These are phyloP conservation scores for Achroia grisella DNA, from an alignment of 1,140 invertebrate species.

Conservation along the genomic window DNA sequence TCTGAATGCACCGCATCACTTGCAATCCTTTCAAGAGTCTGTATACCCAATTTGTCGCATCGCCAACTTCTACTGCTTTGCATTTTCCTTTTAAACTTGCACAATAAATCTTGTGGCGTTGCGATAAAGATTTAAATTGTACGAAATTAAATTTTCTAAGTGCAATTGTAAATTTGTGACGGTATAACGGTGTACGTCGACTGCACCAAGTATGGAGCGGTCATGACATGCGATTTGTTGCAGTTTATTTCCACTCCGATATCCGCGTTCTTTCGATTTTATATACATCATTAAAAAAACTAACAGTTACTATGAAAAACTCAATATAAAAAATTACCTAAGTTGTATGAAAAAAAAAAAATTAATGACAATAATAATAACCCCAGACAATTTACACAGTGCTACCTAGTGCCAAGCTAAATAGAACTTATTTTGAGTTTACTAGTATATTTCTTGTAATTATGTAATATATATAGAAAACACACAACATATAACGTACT, in stretches of 20 bases:
- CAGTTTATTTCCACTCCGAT: slow-evolving; percentile 25
- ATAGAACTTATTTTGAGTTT: too few species aligned
- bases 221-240: slow-evolving; percentile 50
- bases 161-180: slow-evolving; percentile 20
- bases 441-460: too few species aligned
- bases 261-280: slow-evolving; percentile 6
- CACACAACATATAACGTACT: too few species aligned
- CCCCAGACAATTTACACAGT: too few species aligned
- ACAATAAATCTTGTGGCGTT: slow-evolving; percentile 4
- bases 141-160: slow-evolving; percentile 14
- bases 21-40: slow-evolving; percentile 2
- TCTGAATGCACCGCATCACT: too few species aligned
- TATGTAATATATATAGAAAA: too few species aligned
- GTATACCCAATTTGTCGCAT: slow-evolving; percentile 36
- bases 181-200: slow-evolving; percentile 38
- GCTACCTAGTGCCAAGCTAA: too few species aligned
- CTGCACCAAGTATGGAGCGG: slow-evolving; percentile 36
- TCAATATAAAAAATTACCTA: too few species aligned
- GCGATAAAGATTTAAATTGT: slow-evolving; percentile 19
- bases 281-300: not conserved
- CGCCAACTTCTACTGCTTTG: slow-evolving; percentile 6
- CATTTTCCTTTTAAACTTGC: not conserved
- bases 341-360: too few species aligned
- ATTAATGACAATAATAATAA: too few species aligned
- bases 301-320: too few species aligned